Conservation (phyloP, 2,888 invertebrate species). For the Scaeva pyrastri region DNA sequence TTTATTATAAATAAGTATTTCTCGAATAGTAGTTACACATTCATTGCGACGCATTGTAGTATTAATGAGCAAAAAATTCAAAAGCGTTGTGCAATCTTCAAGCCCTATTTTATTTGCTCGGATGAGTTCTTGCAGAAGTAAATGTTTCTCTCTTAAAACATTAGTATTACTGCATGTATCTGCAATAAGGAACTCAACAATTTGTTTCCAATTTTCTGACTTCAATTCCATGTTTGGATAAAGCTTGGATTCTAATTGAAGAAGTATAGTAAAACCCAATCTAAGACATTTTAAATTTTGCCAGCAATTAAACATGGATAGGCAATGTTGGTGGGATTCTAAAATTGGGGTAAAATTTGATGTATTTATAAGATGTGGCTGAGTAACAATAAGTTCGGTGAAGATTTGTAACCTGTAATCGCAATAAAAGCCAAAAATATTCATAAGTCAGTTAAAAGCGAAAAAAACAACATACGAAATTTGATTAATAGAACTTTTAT, state of each 20-base stretch:
- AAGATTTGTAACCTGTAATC: constrained; percentile 80
- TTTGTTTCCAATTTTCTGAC: constrained; percentile 77
- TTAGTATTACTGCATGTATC: constrained; percentile 78
- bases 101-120: constrained; percentile 77
- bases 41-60: constrained; percentile 80
- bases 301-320: constrained; percentile 78
- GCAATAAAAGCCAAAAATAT: background rate
- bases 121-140: constrained; percentile 79
- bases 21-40: constrained; percentile 79
- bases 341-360: constrained; percentile 79
- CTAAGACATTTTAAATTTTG: constrained; percentile 78
- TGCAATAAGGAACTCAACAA: constrained; percentile 78
- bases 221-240: constrained; percentile 8
- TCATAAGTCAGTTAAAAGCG: background rate
- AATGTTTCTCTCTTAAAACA: constrained; percentile 80
- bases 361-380: constrained; percentile 77
- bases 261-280: constrained; percentile 77
- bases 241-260: constrained; percentile 77
- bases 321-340: constrained; percentile 71
- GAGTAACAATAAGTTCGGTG: constrained; percentile 78
- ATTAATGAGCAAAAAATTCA: constrained; percentile 79
- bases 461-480: constrained; percentile 78
- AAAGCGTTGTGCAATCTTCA: constrained; percentile 76
- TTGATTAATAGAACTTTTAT: constrained; percentile 78
- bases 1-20: constrained; percentile 78